A percentile compares a stretch with the other conserved stretches of the same genome.
These are phyloP conservation scores for Stichodactyla helianthus DNA, from an alignment of 64 coral and sea anemone genomes.

Conservation along the genomic window DNA sequence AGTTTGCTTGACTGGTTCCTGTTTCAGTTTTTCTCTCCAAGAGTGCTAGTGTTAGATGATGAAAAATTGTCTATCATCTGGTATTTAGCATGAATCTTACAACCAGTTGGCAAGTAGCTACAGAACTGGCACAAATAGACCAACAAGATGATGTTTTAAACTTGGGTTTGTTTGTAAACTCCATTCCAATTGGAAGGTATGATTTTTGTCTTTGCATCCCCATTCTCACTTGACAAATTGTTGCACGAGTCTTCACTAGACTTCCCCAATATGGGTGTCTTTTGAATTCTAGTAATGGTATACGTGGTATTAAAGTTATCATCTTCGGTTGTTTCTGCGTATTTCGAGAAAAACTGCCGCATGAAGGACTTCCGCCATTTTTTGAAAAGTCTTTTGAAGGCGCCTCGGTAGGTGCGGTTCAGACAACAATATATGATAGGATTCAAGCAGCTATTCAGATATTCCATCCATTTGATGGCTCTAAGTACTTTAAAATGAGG, in stretches of 20 bases:
- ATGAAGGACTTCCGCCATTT: constrained; percentile 32
- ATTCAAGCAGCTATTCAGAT: constrained; percentile 80
- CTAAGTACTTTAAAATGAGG: constrained; percentile 22
- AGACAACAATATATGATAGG: constrained; percentile 84
- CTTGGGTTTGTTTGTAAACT: constrained; percentile 1
- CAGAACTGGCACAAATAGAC: not conserved
- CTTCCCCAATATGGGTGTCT: not conserved
- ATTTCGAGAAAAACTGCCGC: not conserved
- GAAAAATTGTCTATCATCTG: too few species aligned
- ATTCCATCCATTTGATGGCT: constrained; percentile 75
- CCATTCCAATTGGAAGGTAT: not conserved
- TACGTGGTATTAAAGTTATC: not conserved
- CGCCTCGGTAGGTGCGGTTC: constrained; percentile 74
- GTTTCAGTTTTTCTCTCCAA: too few species aligned
- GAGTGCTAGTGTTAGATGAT: too few species aligned
- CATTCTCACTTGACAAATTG: not conserved
- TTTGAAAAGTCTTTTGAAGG: constrained; percentile 74
- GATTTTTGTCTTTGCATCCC: not conserved
- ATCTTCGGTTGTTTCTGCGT: not conserved
- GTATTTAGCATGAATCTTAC: too few species aligned
- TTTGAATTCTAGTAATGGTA: not conserved
- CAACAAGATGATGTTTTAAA: not conserved
- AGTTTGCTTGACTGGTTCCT: too few species aligned
- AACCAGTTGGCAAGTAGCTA: not conserved
- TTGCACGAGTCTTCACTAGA: not conserved